phyloP scores from a whole-genome alignment of 1,140 invertebrate genomes.

The Drosophila willistoni region DNA sequence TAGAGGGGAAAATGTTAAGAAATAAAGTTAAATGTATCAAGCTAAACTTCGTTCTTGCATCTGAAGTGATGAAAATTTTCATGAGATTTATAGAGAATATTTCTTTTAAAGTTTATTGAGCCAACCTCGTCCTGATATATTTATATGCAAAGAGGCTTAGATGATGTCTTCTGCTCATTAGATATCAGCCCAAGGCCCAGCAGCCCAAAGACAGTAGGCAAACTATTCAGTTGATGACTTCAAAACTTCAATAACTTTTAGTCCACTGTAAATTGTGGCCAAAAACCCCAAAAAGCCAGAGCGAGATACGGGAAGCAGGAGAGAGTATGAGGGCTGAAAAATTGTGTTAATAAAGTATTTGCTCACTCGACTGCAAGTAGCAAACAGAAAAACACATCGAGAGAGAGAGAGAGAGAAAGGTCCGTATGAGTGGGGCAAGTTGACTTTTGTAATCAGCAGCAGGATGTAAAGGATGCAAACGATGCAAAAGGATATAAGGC shows the following conservation, averaged over 20 bases:
- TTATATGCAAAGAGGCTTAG: no score
- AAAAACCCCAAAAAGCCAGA: background rate
- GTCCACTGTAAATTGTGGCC: constrained; percentile 8
- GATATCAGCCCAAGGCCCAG: no score
- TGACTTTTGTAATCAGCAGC: constrained; percentile 75
- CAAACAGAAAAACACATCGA: constrained; percentile 41
- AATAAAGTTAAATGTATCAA: no score
- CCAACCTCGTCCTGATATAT: no score
- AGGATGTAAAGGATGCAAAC: constrained; percentile 55
- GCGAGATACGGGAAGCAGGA: background rate
- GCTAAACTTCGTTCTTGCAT: no score
- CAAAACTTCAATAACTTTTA: background rate
- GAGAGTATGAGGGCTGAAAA: constrained; percentile 18
- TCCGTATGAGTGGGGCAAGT: constrained; percentile 25
- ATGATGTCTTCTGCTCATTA: no score
- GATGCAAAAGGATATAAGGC: constrained; percentile 51
- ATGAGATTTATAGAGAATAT: no score
- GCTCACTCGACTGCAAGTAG: constrained; percentile 70
- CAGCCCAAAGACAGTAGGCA: no score
- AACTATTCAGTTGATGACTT: background rate
- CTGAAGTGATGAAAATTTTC: no score
- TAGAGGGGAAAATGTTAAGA: no score
- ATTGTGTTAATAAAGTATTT: constrained; percentile 79
- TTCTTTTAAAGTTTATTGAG: no score
- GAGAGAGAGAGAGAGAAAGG: constrained; percentile 1